Base-by-base conservation (phyloP, 2,888 invertebrate species). In the Anodontia alba region DNA sequence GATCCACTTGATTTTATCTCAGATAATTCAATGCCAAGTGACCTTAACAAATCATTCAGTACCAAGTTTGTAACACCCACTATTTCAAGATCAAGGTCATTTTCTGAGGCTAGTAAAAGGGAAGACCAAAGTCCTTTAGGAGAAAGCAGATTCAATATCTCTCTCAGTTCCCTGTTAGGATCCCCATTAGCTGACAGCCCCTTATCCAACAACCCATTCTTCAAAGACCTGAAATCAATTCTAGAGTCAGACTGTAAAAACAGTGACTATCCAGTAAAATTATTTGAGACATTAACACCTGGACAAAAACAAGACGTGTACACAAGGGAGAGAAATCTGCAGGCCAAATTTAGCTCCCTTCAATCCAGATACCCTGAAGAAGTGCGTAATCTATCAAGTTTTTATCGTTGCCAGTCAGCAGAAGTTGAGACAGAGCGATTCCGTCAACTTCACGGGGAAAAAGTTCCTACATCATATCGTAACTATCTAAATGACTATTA, bases 401-500 rank as follows among this genome's bases (percentile, higher is more conserved):
- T 88, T 67, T 87, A 85, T 70, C 80, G 77, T 20, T 81, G 81
- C 68, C 89, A 89, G 57, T 86, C 87, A 10, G 84, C 88, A 1
- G 70, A 83, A 33, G 76, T 88, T n/a, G 87, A 90, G 74, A 84
- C 84, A 0, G 86, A 88, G 51, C 70, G 87, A 66, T 83, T 85
- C 69, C 75, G 79, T 66, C 80, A 80, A 78, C 81, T 90, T 69
- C 84, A 87, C 42, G 77, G 78, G 17, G 83, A 75, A 23, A 73
- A 76, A 46, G 46, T 81, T n/a, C 80, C 81, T 17, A 38, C 43
- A 10, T 81, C 82, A 3, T 86, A 87, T 51, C 70, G 77, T 23
- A 81, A 82, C 62, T 83, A 80, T 75, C 80, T 90, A 20, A 88
- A 90, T 78, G 77, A 70, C 73, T 84, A 86, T 75, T 90, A 87